phyloP scores from a whole-genome alignment of 2,113 vertebrate species.

The Anas platyrhynchos region DNA sequence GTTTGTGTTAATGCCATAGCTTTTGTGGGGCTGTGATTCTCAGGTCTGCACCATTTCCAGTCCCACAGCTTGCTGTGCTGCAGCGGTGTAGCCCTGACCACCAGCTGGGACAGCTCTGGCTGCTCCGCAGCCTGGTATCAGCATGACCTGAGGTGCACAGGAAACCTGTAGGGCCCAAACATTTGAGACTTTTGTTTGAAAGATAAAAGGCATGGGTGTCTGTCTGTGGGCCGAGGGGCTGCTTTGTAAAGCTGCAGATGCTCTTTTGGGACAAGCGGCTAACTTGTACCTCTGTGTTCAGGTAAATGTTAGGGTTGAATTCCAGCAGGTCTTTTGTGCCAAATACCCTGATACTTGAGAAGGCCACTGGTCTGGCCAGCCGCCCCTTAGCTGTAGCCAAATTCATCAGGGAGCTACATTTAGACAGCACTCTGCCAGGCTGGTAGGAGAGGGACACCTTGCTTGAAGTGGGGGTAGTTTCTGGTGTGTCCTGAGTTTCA shows the following conservation, averaged over 20 bases:
- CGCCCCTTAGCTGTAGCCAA: constrained; percentile 2
- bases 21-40: background rate
- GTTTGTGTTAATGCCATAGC: background rate
- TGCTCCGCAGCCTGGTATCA: background rate
- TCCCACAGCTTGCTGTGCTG: background rate
- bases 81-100: background rate
- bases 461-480: background rate
- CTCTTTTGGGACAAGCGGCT: background rate
- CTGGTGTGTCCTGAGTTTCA: background rate
- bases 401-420: constrained; percentile 13
- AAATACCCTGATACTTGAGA: constrained; percentile 26
- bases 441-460: background rate
- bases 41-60: background rate
- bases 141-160: rapidly evolving
- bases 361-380: constrained; percentile 41
- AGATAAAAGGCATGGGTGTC: background rate
- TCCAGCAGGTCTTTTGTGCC: constrained; percentile 10
- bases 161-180: background rate
- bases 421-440: background rate
- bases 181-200: background rate
- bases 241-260: background rate
- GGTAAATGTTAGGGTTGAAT: constrained; percentile 23
- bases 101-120: background rate
- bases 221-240: background rate
- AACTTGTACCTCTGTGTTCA: background rate